Evolutionary conservation across 2,113 vertebrate species (phyloP).

Genomic region (Ancistrus triradiatus): DNA sequence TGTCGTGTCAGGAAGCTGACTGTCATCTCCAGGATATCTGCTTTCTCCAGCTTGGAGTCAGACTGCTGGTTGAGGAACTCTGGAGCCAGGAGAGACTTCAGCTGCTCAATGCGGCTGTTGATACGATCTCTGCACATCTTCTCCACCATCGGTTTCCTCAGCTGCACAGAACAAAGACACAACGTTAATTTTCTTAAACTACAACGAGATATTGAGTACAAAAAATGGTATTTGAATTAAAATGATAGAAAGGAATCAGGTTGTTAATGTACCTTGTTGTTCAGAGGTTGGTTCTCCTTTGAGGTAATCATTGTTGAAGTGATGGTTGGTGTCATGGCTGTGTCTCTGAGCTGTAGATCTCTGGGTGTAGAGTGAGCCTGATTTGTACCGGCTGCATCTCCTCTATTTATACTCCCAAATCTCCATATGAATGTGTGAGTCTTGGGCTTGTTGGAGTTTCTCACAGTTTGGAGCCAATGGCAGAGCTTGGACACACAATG

Average conservation of each 20-base stretch:
- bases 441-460: no score
- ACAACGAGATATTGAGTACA: neutral
- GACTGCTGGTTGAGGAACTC: conserved; percentile 57
- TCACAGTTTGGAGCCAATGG: no score
- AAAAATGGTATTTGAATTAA: no score
- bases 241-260: neutral
- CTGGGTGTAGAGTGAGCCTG: no score
- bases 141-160: conserved; percentile 48
- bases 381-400: no score
- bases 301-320: no score
- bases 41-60: conserved; percentile 66
- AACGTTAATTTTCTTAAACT: conserved; percentile 22
- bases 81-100: conserved; percentile 60
- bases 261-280: neutral
- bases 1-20: conserved; percentile 46
- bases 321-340: no score
- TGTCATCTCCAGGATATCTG: conserved; percentile 62
- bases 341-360: no score
- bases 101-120: conserved; percentile 54
- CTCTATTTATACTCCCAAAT: no score
- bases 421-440: no score
- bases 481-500: no score
- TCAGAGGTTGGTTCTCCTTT: no score
- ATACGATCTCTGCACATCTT: conserved; percentile 41
- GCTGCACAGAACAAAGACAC: conserved; percentile 36